These are phyloP conservation scores for Lepisosteus oculatus DNA, from an alignment of 2,113 vertebrate genomes.

Conservation along the genomic window DNA sequence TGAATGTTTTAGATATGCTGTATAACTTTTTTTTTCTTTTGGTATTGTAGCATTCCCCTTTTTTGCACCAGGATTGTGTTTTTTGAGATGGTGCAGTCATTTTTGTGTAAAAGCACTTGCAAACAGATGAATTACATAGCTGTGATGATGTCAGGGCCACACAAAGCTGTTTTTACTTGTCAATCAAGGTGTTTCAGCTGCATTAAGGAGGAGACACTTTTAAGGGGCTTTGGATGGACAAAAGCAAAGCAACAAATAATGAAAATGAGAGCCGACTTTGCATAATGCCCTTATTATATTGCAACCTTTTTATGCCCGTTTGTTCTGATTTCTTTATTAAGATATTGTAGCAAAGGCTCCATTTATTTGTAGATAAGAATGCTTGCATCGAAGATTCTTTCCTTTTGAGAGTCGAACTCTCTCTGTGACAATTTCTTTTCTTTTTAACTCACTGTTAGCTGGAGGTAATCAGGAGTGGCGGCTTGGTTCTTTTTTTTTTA, in stretches of 20 bases:
- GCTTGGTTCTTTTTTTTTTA: no score
- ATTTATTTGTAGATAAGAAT: not conserved
- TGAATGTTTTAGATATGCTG: no score
- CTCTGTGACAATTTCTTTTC: not conserved
- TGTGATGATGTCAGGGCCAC: conserved; percentile 46
- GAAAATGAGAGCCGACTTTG: not conserved
- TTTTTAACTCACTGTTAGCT: no score
- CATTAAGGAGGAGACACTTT: conserved; percentile 54
- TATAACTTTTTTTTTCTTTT: conserved; percentile 21
- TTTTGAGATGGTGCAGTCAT: conserved; percentile 27
- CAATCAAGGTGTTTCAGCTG: conserved; percentile 51
- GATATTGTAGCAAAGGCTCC: not conserved
- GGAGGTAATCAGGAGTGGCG: no score
- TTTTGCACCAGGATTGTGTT: conserved; percentile 45
- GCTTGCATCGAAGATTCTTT: not conserved
- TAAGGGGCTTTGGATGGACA: conserved; percentile 34
- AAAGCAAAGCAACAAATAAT: not conserved
- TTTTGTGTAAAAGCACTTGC: not conserved
- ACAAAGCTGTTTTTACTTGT: conserved; percentile 56
- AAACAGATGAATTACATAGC: conserved; percentile 50
- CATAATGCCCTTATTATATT: conserved; percentile 1
- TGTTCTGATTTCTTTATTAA: not conserved
- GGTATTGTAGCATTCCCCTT: conserved; percentile 29
- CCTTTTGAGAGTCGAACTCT: not conserved
- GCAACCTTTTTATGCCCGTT: not conserved